These are phyloP conservation scores for Arbacia lixula DNA, from an alignment of 53 echinoderm and acorn worm genomes.

Conservation along the genomic window DNA sequence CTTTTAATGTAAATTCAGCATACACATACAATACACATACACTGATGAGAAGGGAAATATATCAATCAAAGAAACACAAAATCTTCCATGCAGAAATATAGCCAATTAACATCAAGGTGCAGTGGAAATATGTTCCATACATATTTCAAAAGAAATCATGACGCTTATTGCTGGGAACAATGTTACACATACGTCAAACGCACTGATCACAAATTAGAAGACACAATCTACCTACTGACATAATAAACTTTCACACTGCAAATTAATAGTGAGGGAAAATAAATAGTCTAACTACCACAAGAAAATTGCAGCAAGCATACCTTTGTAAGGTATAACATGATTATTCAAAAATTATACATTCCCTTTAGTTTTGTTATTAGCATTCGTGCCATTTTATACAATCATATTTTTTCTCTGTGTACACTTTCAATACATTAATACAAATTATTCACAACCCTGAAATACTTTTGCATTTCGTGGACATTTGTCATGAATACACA, in stretches of 20 bases:
- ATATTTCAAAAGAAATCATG: slow-evolving; percentile 38
- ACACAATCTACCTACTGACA: not conserved
- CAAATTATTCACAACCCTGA: too few relatives aligned
- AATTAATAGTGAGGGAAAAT: not conserved
- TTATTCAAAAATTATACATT: too few relatives aligned
- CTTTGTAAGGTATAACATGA: slow-evolving; percentile 17
- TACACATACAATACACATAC: too few relatives aligned
- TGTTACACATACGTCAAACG: not conserved
- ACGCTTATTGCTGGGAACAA: slow-evolving; percentile 12
- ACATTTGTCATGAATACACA: too few relatives aligned
- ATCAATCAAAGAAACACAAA: slow-evolving; percentile 19
- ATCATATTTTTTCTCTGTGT: too few relatives aligned
- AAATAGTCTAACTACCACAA: slow-evolving; percentile 4
- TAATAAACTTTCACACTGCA: not conserved
- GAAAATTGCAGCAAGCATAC: slow-evolving; percentile 31
- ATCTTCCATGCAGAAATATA: not conserved
- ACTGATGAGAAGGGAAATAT: too few relatives aligned
- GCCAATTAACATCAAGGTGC: slow-evolving; percentile 35
- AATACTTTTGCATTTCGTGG: too few relatives aligned
- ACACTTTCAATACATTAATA: too few relatives aligned
- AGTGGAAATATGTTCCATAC: not conserved
- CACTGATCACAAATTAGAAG: not conserved
- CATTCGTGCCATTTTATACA: too few relatives aligned
- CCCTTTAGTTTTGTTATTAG: too few relatives aligned
- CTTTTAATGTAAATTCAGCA: too few relatives aligned